Conservation (phyloP, 2,797 vertebrate genomes). For the Alosa sapidissima region DNA sequence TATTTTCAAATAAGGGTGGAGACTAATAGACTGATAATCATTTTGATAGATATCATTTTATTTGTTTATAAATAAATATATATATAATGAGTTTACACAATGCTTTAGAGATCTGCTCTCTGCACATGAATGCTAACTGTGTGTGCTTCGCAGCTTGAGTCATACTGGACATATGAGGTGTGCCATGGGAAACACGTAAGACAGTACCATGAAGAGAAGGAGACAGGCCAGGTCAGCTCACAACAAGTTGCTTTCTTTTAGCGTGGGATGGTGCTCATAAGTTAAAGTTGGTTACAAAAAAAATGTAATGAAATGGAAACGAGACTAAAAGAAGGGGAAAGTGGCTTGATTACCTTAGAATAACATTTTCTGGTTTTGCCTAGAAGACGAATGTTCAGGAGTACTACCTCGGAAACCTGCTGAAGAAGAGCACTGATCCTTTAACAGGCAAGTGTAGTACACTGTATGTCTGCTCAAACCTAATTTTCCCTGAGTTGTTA, state of each 20-base stretch:
- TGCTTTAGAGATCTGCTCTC: neutral
- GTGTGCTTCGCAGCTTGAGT: slow-evolving; percentile 85
- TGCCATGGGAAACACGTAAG: slow-evolving; percentile 96
- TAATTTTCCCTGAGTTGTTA: neutral
- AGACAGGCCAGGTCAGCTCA: slow-evolving; percentile 86
- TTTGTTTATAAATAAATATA: too few species aligned
- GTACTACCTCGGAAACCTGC: slow-evolving; percentile 89
- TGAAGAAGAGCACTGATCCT: slow-evolving; percentile 63
- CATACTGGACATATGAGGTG: slow-evolving; percentile 98
- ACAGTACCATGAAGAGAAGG: slow-evolving; percentile 98
- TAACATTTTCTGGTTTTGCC: slow-evolving; percentile 28
- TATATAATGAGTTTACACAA: neutral
- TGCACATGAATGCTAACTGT: neutral
- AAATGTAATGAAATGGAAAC: neutral
- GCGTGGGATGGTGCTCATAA: neutral
- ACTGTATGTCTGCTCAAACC: neutral
- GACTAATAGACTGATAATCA: neutral
- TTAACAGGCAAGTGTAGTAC: slow-evolving; percentile 75
- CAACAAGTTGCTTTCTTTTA: neutral
- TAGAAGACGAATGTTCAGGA: slow-evolving; percentile 95
- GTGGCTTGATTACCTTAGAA: neutral
- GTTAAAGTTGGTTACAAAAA: neutral
- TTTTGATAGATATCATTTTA: neutral
- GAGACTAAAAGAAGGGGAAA: neutral
- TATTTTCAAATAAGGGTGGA: neutral